These are phyloP conservation scores for Matsumyia berberina DNA, from an alignment of 2,888 invertebrate genomes.

Conservation along the genomic window DNA sequence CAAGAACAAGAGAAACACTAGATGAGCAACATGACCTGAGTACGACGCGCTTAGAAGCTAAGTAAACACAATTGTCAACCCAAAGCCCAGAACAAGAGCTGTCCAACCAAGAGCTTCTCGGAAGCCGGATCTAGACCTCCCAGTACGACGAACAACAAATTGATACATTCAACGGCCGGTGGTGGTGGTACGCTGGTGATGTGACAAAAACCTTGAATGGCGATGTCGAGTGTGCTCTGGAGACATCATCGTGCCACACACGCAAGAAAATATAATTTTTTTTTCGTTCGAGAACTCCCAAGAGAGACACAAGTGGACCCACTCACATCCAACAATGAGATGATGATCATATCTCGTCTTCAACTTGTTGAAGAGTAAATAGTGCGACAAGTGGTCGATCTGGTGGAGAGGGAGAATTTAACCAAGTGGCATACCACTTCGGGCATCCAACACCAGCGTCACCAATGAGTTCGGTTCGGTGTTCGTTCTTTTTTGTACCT, in stretches of 20 bases:
- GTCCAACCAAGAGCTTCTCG: constrained; percentile 44
- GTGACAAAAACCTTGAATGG: constrained; percentile 71
- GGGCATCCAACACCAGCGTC: constrained; percentile 40
- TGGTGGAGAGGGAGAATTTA: constrained; percentile 15
- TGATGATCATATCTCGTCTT: constrained; percentile 73
- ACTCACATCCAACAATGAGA: constrained; percentile 72
- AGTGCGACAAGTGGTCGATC: constrained; percentile 72
- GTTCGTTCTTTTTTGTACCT: constrained; percentile 35
- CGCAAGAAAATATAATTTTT: constrained; percentile 25
- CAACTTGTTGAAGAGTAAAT: constrained; percentile 71
- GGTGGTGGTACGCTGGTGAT: constrained; percentile 38
- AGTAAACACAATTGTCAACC: constrained; percentile 47
- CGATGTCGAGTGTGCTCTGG: constrained; percentile 60
- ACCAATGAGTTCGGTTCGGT: constrained; percentile 47
- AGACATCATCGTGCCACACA: constrained; percentile 70
- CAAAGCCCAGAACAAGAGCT: not conserved
- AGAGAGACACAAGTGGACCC: constrained; percentile 44
- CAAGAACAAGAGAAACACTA: constrained; percentile 31
- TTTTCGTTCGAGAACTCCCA: constrained; percentile 31
- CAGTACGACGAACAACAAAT: constrained; percentile 50
- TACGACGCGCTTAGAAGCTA: constrained; percentile 53
- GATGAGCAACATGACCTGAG: constrained; percentile 8
- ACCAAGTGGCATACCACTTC: constrained; percentile 16
- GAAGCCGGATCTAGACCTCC: constrained; percentile 68
- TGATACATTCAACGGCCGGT: constrained; percentile 32